Conservation (phyloP, 2,113 vertebrate species). For the Grantiella picta region DNA sequence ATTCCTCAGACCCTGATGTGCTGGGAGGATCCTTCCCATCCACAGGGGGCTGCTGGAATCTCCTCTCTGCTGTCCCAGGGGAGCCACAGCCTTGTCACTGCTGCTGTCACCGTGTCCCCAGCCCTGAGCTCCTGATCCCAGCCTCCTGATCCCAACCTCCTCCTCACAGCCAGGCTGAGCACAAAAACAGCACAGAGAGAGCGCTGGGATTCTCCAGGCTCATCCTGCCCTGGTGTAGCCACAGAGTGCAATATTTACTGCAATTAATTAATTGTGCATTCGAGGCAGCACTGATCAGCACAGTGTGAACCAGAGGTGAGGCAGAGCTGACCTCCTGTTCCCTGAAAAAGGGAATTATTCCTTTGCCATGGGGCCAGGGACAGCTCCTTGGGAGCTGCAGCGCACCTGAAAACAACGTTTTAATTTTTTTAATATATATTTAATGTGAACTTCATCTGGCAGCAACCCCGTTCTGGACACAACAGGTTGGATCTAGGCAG, state of each 20-base stretch:
- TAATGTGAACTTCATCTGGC: neutral
- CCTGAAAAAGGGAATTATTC: neutral
- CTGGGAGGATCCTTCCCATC: neutral
- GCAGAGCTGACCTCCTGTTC: neutral
- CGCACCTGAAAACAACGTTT: neutral
- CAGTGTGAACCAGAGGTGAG: neutral
- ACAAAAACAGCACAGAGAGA: neutral
- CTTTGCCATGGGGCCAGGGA: neutral
- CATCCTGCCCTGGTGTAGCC: neutral
- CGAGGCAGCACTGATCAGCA: neutral
- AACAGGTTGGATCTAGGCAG: neutral
- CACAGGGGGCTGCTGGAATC: neutral
- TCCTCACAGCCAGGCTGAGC: neutral
- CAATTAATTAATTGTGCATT: neutral
- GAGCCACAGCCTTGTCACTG: neutral
- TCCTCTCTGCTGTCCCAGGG: neutral
- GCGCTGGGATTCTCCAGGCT: neutral
- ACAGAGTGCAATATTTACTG: fast-evolving
- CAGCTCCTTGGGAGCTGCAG: neutral
- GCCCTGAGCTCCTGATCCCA: neutral
- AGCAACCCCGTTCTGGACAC: neutral
- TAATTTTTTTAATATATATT: neutral
- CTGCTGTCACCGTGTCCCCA: fast-evolving
- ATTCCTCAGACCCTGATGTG: neutral
- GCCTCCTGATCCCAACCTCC: fast-evolving